These are phyloP conservation scores for Heteromormyrus szaboi DNA, from an alignment of 2,797 vertebrate species.

Conservation along the genomic window DNA sequence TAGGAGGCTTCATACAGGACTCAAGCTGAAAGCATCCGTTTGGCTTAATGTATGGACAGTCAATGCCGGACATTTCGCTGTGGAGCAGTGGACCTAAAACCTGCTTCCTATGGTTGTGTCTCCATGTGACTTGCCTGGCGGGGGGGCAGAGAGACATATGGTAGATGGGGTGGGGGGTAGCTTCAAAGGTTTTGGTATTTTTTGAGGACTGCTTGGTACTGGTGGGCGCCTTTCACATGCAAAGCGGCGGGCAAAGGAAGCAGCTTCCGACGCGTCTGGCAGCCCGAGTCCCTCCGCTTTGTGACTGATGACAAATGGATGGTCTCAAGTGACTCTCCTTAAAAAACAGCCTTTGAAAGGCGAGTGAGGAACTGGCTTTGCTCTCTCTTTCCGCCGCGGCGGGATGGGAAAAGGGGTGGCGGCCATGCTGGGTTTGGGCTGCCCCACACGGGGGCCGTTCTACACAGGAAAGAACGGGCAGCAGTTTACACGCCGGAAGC, in stretches of 20 bases:
- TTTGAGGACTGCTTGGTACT: background rate
- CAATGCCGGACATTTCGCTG: background rate
- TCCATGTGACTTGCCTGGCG: background rate
- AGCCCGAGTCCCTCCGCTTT: background rate
- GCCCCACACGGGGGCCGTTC: background rate
- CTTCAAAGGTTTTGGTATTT: background rate
- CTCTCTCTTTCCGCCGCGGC: background rate
- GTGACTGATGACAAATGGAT: conserved; percentile 6
- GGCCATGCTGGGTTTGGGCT: background rate
- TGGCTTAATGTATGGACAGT: background rate
- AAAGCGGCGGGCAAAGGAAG: background rate
- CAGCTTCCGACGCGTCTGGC: no score
- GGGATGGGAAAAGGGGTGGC: background rate
- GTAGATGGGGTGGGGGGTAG: background rate
- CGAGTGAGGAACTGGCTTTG: background rate
- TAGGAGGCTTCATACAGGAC: background rate
- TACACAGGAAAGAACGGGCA: background rate
- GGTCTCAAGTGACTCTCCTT: background rate
- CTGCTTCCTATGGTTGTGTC: background rate
- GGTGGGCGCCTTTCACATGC: background rate
- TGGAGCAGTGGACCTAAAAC: background rate
- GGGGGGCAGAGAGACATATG: background rate
- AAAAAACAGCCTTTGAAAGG: background rate
- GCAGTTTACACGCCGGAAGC: background rate
- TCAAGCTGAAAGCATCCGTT: background rate